Conservation (phyloP, 2,888 invertebrate genomes). For the Ectemnius lituratus region DNA sequence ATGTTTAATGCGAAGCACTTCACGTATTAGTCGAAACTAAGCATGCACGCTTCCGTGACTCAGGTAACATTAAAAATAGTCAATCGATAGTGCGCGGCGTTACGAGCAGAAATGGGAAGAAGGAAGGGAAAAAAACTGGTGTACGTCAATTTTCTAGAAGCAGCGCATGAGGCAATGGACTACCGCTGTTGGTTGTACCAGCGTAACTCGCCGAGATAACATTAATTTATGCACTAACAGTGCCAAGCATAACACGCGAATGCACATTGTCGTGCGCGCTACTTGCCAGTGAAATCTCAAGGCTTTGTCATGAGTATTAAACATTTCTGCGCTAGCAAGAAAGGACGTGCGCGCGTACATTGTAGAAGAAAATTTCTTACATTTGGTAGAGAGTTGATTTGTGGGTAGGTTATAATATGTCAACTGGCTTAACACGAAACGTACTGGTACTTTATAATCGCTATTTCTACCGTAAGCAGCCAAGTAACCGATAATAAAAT, state of each 20-base stretch:
- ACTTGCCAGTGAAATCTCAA: slow-evolving; percentile 26
- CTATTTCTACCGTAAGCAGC: too few species aligned
- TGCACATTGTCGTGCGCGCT: slow-evolving; percentile 25
- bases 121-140: slow-evolving; percentile 34
- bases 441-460: too few species aligned
- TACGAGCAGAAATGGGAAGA: too few species aligned
- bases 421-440: too few species aligned
- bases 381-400: too few species aligned
- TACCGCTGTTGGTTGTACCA: slow-evolving; percentile 14
- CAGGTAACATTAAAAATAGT: slow-evolving; percentile 45
- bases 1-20: background rate
- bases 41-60: slow-evolving; percentile 44
- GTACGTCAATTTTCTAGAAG: slow-evolving; percentile 50
- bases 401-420: background rate
- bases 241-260: slow-evolving; percentile 52
- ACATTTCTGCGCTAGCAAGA: slow-evolving; percentile 13
- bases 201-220: slow-evolving; percentile 51
- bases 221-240: slow-evolving; percentile 54
- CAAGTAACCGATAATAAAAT: slow-evolving; percentile 12
- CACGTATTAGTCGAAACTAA: background rate
- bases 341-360: background rate
- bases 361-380: too few species aligned
- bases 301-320: slow-evolving; percentile 35
- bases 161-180: slow-evolving; percentile 32
- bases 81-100: slow-evolving; percentile 34